Conservation (phyloP, 2,113 vertebrate species). For the Asarcornis scutulata region DNA sequence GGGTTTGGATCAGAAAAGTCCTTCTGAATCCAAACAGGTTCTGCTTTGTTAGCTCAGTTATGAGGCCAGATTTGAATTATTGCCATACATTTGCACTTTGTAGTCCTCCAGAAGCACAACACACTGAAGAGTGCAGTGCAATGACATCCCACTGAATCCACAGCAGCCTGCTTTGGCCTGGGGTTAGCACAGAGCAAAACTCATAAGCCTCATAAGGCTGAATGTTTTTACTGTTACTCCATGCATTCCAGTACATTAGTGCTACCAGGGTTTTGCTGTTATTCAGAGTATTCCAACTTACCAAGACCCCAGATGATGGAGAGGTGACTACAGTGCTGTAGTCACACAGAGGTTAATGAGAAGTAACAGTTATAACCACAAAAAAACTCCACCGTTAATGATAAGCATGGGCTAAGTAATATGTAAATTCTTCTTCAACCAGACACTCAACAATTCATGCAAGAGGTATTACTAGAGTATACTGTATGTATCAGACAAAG, state of each 20-base stretch:
- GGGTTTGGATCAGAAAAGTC: background rate
- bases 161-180: background rate
- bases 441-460: background rate
- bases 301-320: background rate
- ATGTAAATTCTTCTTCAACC: background rate
- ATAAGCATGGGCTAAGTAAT: background rate
- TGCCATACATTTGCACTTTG: background rate
- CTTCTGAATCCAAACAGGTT: background rate
- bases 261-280: background rate
- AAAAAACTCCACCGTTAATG: background rate
- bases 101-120: background rate
- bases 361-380: background rate
- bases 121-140: background rate
- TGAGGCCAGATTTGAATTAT: background rate
- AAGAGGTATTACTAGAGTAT: background rate
- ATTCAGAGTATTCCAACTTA: rapidly evolving
- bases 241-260: background rate
- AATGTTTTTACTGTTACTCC: background rate
- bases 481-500: background rate
- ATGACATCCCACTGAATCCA: background rate
- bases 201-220: rapidly evolving
- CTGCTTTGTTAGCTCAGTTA: background rate
- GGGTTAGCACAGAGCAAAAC: background rate
- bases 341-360: background rate
- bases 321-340: background rate